These are phyloP conservation scores for Benthosema pterotum DNA, from an alignment of 2,797 vertebrate genomes.

Conservation along the genomic window DNA sequence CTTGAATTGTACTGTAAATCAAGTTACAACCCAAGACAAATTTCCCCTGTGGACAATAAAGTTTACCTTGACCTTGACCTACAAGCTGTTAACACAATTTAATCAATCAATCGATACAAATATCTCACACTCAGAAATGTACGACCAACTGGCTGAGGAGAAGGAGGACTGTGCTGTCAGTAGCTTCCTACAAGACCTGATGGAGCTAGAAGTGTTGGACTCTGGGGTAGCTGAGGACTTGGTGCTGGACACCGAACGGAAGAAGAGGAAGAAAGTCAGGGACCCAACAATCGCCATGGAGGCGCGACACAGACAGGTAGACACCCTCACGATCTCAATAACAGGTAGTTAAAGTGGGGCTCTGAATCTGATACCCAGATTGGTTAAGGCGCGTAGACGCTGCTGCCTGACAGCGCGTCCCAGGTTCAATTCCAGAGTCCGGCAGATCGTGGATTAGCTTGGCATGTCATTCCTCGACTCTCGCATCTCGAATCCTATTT, in stretches of 20 bases:
- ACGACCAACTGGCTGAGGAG: slow-evolving; percentile 83
- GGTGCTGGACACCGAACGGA: slow-evolving; percentile 73
- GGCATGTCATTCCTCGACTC: too few relatives aligned
- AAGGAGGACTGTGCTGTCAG: slow-evolving; percentile 82
- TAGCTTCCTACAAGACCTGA: slow-evolving; percentile 87
- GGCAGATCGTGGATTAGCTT: too few relatives aligned
- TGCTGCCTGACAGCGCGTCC: too few relatives aligned
- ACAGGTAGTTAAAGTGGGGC: neutral
- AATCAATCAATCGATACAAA: too few relatives aligned
- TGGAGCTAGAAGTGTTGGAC: slow-evolving; percentile 84
- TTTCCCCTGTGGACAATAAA: too few relatives aligned
- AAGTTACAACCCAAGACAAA: too few relatives aligned
- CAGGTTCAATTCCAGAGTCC: too few relatives aligned
- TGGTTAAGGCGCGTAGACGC: too few relatives aligned
- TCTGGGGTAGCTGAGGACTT: slow-evolving; percentile 75
- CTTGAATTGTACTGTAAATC: too few relatives aligned
- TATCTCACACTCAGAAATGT: slow-evolving; percentile 81
- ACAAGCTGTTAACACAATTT: too few relatives aligned
- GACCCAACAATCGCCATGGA: slow-evolving; percentile 90
- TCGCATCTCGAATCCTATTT: too few relatives aligned
- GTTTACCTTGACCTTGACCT: too few relatives aligned
- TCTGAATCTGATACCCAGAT: neutral
- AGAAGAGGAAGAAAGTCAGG: slow-evolving; percentile 65
- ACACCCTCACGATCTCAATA: slow-evolving; percentile 61
- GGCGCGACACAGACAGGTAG: slow-evolving; percentile 90